Conservation (phyloP, 2,888 invertebrate species). For the Galerucella nymphaeae region DNA sequence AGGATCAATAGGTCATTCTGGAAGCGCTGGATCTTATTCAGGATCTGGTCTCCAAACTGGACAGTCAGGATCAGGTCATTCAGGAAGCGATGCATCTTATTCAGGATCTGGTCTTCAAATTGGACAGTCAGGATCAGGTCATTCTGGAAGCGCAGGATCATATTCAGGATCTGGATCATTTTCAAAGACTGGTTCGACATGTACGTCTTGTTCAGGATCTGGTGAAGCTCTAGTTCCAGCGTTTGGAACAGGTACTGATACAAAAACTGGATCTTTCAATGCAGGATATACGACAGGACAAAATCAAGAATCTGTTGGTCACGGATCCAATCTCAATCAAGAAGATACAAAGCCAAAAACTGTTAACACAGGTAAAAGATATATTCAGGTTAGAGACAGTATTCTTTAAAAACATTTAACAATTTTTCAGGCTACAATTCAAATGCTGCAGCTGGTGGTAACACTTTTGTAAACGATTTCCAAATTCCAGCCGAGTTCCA, state of each 20-base stretch:
- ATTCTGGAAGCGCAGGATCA: constrained; percentile 7
- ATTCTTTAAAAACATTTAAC: neutral
- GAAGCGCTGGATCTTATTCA: constrained; percentile 25
- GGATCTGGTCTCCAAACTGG: constrained; percentile 18
- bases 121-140: constrained; percentile 9
- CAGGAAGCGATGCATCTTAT: constrained; percentile 18
- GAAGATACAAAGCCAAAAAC: neutral
- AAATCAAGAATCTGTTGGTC: neutral
- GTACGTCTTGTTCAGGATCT: neutral
- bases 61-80: neutral
- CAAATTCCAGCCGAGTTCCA: constrained; percentile 19
- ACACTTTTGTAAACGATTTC: constrained; percentile 21
- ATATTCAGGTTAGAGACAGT: neutral
- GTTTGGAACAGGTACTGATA: too few relatives aligned
- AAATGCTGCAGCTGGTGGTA: constrained; percentile 12
- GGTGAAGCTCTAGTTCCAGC: too few relatives aligned
- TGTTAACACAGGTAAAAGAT: neutral
- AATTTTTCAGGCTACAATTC: constrained; percentile 6
- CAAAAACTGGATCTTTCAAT: neutral
- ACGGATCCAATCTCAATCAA: neutral
- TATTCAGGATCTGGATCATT: constrained; percentile 10
- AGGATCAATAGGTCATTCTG: neutral
- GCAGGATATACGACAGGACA: neutral
- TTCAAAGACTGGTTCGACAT: neutral
- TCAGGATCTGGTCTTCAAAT: constrained; percentile 24